Evolutionary conservation across 2,113 vertebrate species (phyloP), one percentile per base, ranked within the genome.

Genomic region (Psilopsiagon aurifrons): DNA sequence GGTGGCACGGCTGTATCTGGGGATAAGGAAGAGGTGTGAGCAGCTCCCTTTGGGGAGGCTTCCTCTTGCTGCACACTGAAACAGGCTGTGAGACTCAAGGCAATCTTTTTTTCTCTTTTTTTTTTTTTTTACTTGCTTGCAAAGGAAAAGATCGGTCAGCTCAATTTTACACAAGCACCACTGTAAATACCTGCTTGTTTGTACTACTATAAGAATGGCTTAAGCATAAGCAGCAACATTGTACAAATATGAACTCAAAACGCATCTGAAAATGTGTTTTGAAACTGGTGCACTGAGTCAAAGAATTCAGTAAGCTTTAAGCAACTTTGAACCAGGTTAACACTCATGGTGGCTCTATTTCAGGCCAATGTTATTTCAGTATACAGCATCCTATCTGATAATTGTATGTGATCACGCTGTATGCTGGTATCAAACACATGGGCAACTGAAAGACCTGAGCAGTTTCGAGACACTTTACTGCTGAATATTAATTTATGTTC

Each of bases 101-200:
- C 92, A 93, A 91, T 94, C 86, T 37, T 51, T 24, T 8, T 35
- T 19, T 18, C 25, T 52, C 2, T 39, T 35, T 1, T 10, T 10
- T 27, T 39, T 39, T 39, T 8, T 39, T 47, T 14, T 51, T 17
- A 20, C 62, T 31, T 51, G 1, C 52, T 89, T 73, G 76, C 76
- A 71, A 96, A 71, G 44, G 59, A 86, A 66, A 88, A 63, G 33
- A 84, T 90, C 91, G 73, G 90, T 97, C 93, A 92, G 63, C 57
- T 95, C 91, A 59, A 62, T 88, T 92, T 90, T 90, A 95, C 88
- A 64, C 90, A 95, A 93, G 81, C 95, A 94, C 87, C 96, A 57
- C n/a, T 98, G 98, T 98, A 98, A 97, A 98, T 98, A 97, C 93
- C 94, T 93, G 94, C 97, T 98, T 97, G 79, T 95, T 95, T 88